These are phyloP conservation scores for Prorops nasuta DNA, from an alignment of 1,140 invertebrate species.

Conservation along the genomic window DNA sequence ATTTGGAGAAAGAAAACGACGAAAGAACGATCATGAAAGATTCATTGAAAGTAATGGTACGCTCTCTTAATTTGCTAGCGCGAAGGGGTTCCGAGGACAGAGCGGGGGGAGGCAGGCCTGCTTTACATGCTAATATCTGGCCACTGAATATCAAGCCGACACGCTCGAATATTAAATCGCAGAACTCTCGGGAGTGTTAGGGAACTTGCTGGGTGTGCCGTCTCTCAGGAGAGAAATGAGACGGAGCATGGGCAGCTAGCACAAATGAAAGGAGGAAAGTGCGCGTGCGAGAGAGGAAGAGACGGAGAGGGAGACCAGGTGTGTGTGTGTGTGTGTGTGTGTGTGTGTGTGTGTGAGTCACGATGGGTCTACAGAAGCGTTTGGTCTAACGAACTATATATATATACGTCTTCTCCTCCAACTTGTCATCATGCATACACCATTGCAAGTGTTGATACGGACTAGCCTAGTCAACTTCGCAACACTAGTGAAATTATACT, in stretches of 20 bases:
- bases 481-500: too few species aligned
- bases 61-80: too few species aligned
- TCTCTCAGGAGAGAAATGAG: background rate
- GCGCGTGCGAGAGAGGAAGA: background rate
- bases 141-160: slow-evolving; percentile 32
- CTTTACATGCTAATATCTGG: slow-evolving; percentile 32
- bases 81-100: background rate
- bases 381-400: slow-evolving; percentile 1
- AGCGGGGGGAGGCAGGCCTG: background rate
- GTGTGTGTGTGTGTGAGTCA: too few species aligned
- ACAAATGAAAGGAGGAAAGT: background rate
- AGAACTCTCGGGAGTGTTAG: slow-evolving; percentile 17
- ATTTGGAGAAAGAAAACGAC: too few species aligned
- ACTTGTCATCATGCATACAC: too few species aligned
- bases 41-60: too few species aligned
- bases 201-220: background rate
- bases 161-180: slow-evolving; percentile 31
- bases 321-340: too few species aligned
- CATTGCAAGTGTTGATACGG: too few species aligned
- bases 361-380: too few species aligned
- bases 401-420: too few species aligned
- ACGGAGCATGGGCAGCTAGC: background rate
- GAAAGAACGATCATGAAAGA: too few species aligned
- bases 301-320: background rate
- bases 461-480: too few species aligned